phyloP scores from a whole-genome alignment of 1,140 invertebrate genomes.

The Calliphora vicina region DNA sequence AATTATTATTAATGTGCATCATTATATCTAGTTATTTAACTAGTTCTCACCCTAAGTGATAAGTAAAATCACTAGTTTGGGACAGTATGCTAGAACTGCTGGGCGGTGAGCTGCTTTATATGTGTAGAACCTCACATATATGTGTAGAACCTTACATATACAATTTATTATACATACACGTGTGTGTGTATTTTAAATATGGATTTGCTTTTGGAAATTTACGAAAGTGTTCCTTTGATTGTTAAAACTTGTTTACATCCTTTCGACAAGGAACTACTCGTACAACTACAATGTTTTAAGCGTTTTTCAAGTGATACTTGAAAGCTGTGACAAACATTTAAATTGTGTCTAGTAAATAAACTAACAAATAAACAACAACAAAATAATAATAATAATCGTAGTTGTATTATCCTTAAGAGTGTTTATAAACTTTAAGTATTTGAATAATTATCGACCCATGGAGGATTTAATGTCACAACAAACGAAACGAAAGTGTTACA shows the following conservation, averaged over 20 bases:
- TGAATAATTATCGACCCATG: neutral
- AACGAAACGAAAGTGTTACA: neutral
- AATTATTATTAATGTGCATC: neutral
- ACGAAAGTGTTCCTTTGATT: neutral
- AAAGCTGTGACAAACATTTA: slow-evolving; percentile 1
- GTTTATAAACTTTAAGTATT: neutral
- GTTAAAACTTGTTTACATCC: neutral
- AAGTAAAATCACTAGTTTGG: too few species aligned
- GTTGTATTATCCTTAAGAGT: neutral
- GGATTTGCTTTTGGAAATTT: neutral
- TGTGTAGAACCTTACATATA: too few species aligned
- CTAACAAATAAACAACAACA: neutral
- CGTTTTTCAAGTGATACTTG: neutral
- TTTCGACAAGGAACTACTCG: neutral
- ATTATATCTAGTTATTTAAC: neutral
- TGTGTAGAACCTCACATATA: too few species aligned
- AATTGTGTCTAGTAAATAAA: neutral
- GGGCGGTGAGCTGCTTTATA: too few species aligned
- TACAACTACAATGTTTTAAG: neutral
- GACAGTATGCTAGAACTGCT: too few species aligned
- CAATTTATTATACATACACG: too few species aligned
- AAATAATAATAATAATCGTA: neutral
- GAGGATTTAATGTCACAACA: neutral
- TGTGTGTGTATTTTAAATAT: too few species aligned
- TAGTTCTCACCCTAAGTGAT: too few species aligned